Base-by-base conservation (phyloP, 1,140 invertebrate species). In the Trichomalopsis sarcophagae region DNA sequence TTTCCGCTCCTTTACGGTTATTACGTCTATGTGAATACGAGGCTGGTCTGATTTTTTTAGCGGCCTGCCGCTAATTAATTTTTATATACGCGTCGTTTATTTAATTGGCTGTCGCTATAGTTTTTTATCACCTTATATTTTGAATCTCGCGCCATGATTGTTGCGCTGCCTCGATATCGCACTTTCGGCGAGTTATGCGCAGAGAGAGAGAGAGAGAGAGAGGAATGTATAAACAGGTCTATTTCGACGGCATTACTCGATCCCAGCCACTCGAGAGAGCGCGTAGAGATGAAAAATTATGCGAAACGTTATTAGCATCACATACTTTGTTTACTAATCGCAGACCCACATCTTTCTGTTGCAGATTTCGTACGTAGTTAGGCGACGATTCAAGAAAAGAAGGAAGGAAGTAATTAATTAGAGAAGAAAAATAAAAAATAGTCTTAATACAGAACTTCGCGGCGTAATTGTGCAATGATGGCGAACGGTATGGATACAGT, bases 401-500 rank as follows among this genome's bases (percentile, higher is more conserved):
- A 89, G 86, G 10, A 80, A 71, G 36, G 69, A 11, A 75, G 27
- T 71, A 71, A 71, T 30, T n/a, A 30, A 71, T 71, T 71, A 33
- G n/a, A 82, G 44, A 75, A 68, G 17, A 47, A 69, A 50, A n/a
- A 82, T 33, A 50, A 50, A 73, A 71, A 2, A 14, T 62, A 79
- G 62, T 69, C n/a, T 30, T 69, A 76, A 82, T 82, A 77, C 13
- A 69, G 21, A 79, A 81, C 86, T 44, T 44, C 27, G 71, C 84
- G 71, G 50, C 81, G 86, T 62, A 87, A 85, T 86, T 92, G 91
- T 92, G 92, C 90, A 93, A 97, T 96, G 96, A 97, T 97, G 96
- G 96, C 96, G 93, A 97, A 97, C 94, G 97, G 96, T 92, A 96
- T 96, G 94, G 96, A 96, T 92, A 94, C 95, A 84, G 94, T 95